Percentiles rank a stretch among this genome's conserved stretches.
Conservation (phyloP, 2,888 invertebrate species). For the Papilio protenor region DNA sequence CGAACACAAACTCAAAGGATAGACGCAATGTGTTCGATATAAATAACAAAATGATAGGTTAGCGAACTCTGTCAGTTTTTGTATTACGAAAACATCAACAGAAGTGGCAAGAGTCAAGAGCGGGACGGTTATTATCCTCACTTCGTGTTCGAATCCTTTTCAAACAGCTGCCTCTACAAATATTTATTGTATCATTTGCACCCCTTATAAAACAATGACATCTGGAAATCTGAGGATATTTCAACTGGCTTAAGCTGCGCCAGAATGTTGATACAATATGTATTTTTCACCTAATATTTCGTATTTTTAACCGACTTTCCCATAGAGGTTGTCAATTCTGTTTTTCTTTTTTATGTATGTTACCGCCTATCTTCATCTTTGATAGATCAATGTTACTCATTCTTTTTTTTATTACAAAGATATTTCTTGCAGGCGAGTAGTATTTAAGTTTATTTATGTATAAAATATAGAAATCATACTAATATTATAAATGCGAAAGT, state of each 20-base stretch:
- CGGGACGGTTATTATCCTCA: conserved; percentile 76
- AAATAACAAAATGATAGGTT: conserved; percentile 82
- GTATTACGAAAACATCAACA: conserved; percentile 78
- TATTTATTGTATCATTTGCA: conserved; percentile 74
- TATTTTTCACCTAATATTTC: too few species aligned
- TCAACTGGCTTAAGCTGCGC: not conserved
- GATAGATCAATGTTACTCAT: too few species aligned
- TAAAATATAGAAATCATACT: too few species aligned
- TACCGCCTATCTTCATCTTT: too few species aligned
- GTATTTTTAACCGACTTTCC: too few species aligned
- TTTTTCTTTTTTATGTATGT: too few species aligned
- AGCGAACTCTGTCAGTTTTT: conserved; percentile 70
- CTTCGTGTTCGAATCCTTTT: conserved; percentile 71
- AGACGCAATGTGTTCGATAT: conserved; percentile 83
- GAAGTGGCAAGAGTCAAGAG: conserved; percentile 81
- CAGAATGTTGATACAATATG: not conserved
- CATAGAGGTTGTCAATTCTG: too few species aligned
- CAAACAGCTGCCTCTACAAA: conserved; percentile 81
- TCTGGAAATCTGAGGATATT: conserved; percentile 30
- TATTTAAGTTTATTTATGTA: too few species aligned
- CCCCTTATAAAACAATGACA: conserved; percentile 48
- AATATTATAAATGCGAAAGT: too few species aligned
- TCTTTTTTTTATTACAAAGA: too few species aligned
- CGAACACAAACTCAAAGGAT: conserved; percentile 75
- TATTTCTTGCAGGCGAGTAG: too few species aligned